Base-by-base conservation (phyloP, 2,113 vertebrate species). In the Neogale vison region DNA sequence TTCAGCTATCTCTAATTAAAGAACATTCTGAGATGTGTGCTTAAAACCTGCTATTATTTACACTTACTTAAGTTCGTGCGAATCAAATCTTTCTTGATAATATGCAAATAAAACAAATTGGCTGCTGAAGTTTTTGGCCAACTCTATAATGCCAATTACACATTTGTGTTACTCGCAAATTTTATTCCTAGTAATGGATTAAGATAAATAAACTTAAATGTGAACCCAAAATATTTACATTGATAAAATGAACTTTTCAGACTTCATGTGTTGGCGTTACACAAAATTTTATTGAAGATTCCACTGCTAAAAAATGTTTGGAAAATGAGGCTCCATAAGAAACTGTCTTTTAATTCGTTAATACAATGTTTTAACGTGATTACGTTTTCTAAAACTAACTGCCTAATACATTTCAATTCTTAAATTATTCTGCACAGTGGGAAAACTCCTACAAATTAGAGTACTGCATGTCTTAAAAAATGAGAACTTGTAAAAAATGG, bases 11-110 rank as follows among this genome's bases (percentile, higher is more conserved):
- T 95, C 42, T 94, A 69, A 63, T 42, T 82, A 74, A 61, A 95
- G 45, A 71, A 50, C 39, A 42, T 90, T 39, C 39, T 81, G 39
- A 88, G 55, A 80, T 52, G 36, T 82, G 26, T 77, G 20, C 57
- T 92, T 96, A 67, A 96, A 87, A 91, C 9, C 72, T 80, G 45
- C 81, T 94, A 88, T 76, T 69, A 61, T 50, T 83, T 67, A 57
- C 31, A 90, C 42, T 79, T 85, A 36, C 24, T 82, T 84, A 42
- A 2, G 45, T 93, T 63, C 82, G 80, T 55, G 26, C 14, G 71
- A 69, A 84, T 61, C 59, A 71, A 88, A 79, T 29, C 80, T 67
- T 92, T 63, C 88, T 84, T 93, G 65, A 85, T 17, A 67, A n/a
- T 31, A 89, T 45, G 9, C 6, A 90, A 81, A 79, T 67, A 63